Conservation (phyloP, 2,797 vertebrate species). For the Austrolebias charrua region DNA sequence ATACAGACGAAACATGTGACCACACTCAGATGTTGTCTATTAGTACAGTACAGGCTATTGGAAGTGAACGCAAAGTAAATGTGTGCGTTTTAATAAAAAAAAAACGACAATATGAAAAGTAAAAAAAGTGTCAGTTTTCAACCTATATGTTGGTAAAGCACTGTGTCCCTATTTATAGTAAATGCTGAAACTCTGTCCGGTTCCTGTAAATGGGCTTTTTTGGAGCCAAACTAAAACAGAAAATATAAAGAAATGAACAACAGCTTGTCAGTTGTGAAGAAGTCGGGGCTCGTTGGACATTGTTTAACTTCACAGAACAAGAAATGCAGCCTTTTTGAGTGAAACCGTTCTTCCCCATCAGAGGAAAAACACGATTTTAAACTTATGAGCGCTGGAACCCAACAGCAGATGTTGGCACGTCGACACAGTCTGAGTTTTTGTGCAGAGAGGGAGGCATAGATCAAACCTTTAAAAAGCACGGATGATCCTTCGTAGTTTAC, state of each 20-base stretch:
- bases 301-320: constrained; percentile 6
- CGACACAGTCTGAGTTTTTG: constrained; percentile 27
- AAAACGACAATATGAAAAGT: constrained; percentile 66
- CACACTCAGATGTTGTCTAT: constrained; percentile 43
- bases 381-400: constrained; percentile 12
- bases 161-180: constrained; percentile 26
- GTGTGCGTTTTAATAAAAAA: constrained; percentile 20
- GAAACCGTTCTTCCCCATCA: constrained; percentile 24
- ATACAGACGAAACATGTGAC: constrained; percentile 38
- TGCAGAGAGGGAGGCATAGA: constrained; percentile 31
- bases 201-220: too few relatives aligned
- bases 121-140: constrained; percentile 38
- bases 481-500: constrained; percentile 31
- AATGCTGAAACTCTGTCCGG: too few relatives aligned
- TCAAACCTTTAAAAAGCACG: constrained; percentile 24
- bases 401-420: constrained; percentile 19
- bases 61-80: constrained; percentile 51
- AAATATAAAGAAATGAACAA: constrained; percentile 27
- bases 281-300: constrained; percentile 16
- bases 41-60: constrained; percentile 40
- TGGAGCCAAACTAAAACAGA: constrained; percentile 18
- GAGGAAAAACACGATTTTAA: constrained; percentile 25
- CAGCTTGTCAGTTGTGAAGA: constrained; percentile 22
- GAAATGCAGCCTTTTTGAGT: constrained; percentile 29
- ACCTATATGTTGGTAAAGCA: constrained; percentile 28